These are phyloP conservation scores for Gadopsis marmoratus DNA, from an alignment of 2,797 vertebrate genomes.

Conservation along the genomic window DNA sequence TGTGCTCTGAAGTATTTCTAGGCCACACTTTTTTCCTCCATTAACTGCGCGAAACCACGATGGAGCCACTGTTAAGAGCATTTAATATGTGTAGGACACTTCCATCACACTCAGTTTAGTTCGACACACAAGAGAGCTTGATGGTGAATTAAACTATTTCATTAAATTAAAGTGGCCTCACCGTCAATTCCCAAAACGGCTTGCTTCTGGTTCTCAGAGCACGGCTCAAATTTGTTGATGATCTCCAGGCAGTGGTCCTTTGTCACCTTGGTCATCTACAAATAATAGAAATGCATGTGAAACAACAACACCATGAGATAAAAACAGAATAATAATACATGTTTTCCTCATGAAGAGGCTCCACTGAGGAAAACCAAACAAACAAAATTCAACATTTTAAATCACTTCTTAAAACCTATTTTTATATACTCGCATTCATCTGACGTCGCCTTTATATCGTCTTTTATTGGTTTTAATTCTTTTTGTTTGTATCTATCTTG, in stretches of 20 bases:
- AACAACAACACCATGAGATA: background rate
- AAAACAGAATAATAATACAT: background rate
- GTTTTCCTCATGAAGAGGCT: background rate
- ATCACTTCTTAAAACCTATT: too few relatives aligned
- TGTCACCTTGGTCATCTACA: slow-evolving; percentile 91
- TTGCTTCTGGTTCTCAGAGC: slow-evolving; percentile 91
- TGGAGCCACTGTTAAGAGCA: background rate
- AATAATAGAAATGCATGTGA: slow-evolving; percentile 26
- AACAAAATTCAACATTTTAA: too few relatives aligned
- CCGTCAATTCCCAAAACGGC: slow-evolving; percentile 95
- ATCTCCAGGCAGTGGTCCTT: slow-evolving; percentile 93
- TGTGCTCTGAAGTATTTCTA: too few relatives aligned
- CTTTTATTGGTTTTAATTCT: too few relatives aligned
- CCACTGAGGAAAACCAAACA: too few relatives aligned
- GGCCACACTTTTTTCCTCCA: too few relatives aligned
- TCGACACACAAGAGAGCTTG: background rate
- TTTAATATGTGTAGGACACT: background rate
- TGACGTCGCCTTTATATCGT: too few relatives aligned
- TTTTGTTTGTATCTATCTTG: too few relatives aligned
- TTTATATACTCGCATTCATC: too few relatives aligned
- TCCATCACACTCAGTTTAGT: background rate
- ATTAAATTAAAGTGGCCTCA: slow-evolving; percentile 71
- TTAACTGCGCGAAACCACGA: too few relatives aligned
- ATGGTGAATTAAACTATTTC: background rate
- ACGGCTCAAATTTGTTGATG: slow-evolving; percentile 95